Evolutionary conservation across 2,797 vertebrate genomes (phyloP).

Genomic region (Phrynocephalus vlangalii): DNA sequence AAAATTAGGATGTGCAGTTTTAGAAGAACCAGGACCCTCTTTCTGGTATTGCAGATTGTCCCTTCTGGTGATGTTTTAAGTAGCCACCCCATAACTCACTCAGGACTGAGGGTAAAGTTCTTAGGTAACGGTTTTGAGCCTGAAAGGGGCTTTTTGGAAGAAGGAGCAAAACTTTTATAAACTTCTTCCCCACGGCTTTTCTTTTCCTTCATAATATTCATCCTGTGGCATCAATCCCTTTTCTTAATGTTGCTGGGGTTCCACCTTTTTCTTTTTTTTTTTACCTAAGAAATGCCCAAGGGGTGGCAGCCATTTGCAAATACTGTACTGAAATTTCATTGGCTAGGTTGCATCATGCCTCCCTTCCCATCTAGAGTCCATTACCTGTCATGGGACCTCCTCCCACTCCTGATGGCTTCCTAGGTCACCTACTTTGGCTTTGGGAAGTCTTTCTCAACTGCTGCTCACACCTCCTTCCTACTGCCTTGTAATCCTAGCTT

Average conservation of each 20-base stretch:
- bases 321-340: neutral
- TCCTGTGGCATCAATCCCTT: neutral
- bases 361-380: neutral
- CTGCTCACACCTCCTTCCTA: conserved; percentile 13
- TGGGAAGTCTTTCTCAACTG: neutral
- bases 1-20: no score
- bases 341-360: neutral
- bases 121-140: neutral
- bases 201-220: neutral
- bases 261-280: neutral
- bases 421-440: neutral
- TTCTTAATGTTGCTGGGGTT: neutral
- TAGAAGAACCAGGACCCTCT: no score
- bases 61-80: no score
- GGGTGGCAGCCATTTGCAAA: neutral
- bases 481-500: conserved; percentile 34
- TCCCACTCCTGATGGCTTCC: neutral
- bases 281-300: neutral
- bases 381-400: neutral
- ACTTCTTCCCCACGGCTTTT: neutral
- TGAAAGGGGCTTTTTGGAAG: neutral
- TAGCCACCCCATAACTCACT: no score
- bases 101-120: neutral
- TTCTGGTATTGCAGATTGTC: no score
- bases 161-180: neutral